Conservation (phyloP, 2,113 vertebrate species). For the Ictalurus furcatus region DNA sequence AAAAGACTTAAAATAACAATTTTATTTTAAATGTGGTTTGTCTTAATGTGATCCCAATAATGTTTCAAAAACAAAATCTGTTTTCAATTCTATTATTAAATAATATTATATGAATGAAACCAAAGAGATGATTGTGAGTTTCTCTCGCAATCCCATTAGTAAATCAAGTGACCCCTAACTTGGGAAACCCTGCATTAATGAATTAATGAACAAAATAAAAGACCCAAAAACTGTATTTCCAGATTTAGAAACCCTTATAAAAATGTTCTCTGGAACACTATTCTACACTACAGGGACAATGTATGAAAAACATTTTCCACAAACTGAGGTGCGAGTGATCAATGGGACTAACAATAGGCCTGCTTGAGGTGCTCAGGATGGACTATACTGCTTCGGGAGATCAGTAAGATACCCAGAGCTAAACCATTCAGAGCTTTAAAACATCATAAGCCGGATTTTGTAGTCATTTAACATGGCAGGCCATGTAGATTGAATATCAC, state of each 20-base stretch:
- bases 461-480: background rate
- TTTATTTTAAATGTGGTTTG: background rate
- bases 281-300: background rate
- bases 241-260: background rate
- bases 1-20: background rate
- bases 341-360: background rate
- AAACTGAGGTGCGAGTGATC: background rate
- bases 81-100: background rate
- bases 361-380: background rate
- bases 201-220: background rate
- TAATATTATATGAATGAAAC: background rate
- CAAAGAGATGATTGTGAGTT: background rate
- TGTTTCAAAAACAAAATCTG: background rate
- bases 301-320: background rate
- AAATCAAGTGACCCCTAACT: background rate
- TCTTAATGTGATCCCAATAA: background rate
- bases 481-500: background rate
- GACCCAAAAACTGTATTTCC: background rate
- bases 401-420: background rate
- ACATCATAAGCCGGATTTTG: background rate
- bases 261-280: background rate
- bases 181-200: background rate
- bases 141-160: background rate
- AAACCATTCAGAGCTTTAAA: background rate
- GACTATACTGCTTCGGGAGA: background rate